Conservation (phyloP, 1,140 invertebrate species). For the Drosophila truncata region DNA sequence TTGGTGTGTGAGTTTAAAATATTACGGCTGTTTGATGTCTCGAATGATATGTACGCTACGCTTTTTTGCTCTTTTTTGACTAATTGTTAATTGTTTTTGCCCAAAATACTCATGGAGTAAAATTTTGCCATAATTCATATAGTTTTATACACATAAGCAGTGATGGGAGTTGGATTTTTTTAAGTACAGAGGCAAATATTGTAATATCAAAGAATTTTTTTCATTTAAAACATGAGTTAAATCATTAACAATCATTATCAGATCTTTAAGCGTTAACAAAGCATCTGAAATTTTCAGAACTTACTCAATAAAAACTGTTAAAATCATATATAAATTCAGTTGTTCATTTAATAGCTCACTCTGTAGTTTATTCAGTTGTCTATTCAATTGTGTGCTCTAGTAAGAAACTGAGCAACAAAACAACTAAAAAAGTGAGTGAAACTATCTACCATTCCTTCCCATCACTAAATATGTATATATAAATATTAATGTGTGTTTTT, state of each 20-base stretch:
- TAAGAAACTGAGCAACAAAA: background rate
- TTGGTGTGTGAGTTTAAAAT: constrained; percentile 23
- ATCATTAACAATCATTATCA: too few relatives aligned
- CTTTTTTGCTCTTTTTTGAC: constrained; percentile 2
- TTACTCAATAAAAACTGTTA: background rate
- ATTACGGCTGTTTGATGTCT: constrained; percentile 26
- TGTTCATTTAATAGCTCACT: background rate
- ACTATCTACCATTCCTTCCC: constrained; percentile 1
- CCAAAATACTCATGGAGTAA: constrained; percentile 48
- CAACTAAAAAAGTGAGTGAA: background rate
- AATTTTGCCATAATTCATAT: constrained; percentile 42
- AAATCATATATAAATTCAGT: too few relatives aligned
- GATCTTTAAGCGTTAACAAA: background rate
- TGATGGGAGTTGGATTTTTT: constrained; percentile 11
- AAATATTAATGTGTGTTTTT: background rate
- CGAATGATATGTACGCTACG: constrained; percentile 51
- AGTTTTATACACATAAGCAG: constrained; percentile 14
- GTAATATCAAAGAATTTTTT: too few relatives aligned
- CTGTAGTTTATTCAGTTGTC: background rate
- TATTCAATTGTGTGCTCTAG: background rate
- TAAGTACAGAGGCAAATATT: background rate
- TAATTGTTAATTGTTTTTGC: constrained; percentile 28
- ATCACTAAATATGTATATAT: constrained; percentile 16
- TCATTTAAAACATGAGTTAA: too few relatives aligned
- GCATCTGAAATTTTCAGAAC: background rate